These are phyloP conservation scores for Catamblyrhynchus diadema DNA, from an alignment of 2,797 vertebrate genomes.

Conservation along the genomic window DNA sequence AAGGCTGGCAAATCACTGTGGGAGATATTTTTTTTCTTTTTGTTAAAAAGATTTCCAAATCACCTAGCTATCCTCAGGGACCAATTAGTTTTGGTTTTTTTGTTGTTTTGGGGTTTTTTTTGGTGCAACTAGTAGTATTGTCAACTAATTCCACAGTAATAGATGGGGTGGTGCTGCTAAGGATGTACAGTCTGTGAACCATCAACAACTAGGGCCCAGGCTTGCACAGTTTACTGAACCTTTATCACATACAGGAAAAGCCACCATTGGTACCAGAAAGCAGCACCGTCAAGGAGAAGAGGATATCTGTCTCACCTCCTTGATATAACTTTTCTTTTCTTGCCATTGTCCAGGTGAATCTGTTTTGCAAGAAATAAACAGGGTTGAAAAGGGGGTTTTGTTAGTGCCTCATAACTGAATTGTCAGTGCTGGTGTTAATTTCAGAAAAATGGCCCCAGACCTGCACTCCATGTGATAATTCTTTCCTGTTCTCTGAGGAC, in stretches of 20 bases:
- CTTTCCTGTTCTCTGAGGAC: background rate
- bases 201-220: slow-evolving; percentile 71
- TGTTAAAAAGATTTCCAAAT: slow-evolving; percentile 67
- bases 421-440: background rate
- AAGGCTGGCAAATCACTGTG: slow-evolving; percentile 63
- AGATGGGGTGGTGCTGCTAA: slow-evolving; percentile 79
- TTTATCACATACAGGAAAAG: slow-evolving; percentile 75
- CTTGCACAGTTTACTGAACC: slow-evolving; percentile 81
- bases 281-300: slow-evolving; percentile 48
- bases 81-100: slow-evolving; percentile 78
- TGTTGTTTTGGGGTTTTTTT: slow-evolving; percentile 55
- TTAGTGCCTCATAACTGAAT: background rate
- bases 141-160: slow-evolving; percentile 72
- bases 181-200: slow-evolving; percentile 79
- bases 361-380: background rate
- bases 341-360: slow-evolving; percentile 40
- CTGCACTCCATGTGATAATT: background rate
- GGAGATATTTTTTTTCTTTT: slow-evolving; percentile 70
- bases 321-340: slow-evolving; percentile 74
- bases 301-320: slow-evolving; percentile 68
- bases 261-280: slow-evolving; percentile 73
- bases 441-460: background rate
- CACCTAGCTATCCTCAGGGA: slow-evolving; percentile 81
- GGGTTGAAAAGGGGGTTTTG: background rate
- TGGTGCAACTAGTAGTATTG: slow-evolving; percentile 70